Base-by-base conservation (phyloP, 2,797 vertebrate species). In the Hephaestus fuliginosus region DNA sequence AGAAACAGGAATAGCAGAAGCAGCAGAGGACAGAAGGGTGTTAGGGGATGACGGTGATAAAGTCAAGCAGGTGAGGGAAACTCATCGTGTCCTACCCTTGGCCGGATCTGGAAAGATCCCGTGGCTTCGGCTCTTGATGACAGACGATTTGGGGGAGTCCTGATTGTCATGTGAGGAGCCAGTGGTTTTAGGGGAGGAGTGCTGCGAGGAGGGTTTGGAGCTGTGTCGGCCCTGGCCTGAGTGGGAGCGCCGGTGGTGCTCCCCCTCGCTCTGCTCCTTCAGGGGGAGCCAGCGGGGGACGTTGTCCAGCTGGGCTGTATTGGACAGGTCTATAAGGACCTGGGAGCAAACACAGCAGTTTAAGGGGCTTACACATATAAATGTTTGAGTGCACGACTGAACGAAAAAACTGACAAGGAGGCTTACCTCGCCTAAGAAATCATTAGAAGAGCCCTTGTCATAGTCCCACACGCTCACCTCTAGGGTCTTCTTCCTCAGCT, bases 401-500 rank as follows among this genome's bases (percentile, higher is more conserved):
- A 39, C 36, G 8, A 39, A 39, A 39, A 39, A 9, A 6, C 0
- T 8, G 9, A 64, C 3, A 65, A 51, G 58, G 43, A 41, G 1
- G 44, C 95, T 97, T 93, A 99, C 98, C 96, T 99, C 98, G 90
- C 98, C 98, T 22, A 99, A 92, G 89, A 99, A 99, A 89, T 99
- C 98, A 85, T 99, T 99, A 1, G 98, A 98, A 51, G 98, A 99
- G 89, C 96, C 96, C 94, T 97, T 97, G 87, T 99, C 98, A 61
- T 99, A 99, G 94, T 99, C 98, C 98, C 98, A 99, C 84, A 99
- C 98, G 82, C 97, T 98, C 83, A 99, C 98, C 89, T 99, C 98
- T 89, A 99, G 93, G 14, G 98, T 99, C 95, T 99, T 99, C 95
- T 99, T 99, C 93, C 97, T 97, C 82, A 99, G 94, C 98, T 99